Evolutionary conservation across 2,113 vertebrate species (phyloP).

Genomic region (Chaetodon trifascialis): DNA sequence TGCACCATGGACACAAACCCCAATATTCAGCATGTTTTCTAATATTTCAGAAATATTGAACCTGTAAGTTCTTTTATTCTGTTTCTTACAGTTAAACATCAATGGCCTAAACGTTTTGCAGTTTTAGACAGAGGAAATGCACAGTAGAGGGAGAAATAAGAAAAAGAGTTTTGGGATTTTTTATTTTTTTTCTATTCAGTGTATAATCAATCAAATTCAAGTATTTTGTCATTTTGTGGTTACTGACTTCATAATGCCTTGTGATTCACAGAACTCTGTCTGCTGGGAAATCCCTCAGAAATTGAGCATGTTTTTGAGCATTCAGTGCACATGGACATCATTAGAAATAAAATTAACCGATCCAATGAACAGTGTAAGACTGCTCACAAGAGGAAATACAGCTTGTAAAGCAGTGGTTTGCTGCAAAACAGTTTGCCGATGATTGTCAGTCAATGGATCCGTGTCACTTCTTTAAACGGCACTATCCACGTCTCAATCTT

Average conservation of each 20-base stretch:
- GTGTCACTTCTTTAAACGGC: slow-evolving; percentile 38
- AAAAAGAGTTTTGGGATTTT: background rate
- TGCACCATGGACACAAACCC: slow-evolving; percentile 4
- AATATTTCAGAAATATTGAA: slow-evolving; percentile 50
- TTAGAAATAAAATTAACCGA: slow-evolving; percentile 55
- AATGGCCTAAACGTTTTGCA: background rate
- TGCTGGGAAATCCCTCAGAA: slow-evolving; percentile 14
- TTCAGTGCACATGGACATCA: slow-evolving; percentile 37
- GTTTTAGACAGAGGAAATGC: background rate
- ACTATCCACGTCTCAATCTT: slow-evolving; percentile 58
- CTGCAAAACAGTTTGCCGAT: slow-evolving; percentile 32
- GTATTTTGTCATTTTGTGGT: slow-evolving; percentile 9
- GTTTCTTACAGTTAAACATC: background rate
- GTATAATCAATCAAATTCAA: background rate
- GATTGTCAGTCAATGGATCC: slow-evolving; percentile 50
- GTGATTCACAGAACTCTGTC: slow-evolving; percentile 14
- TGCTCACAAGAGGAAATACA: slow-evolving; percentile 40
- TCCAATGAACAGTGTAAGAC: slow-evolving; percentile 47
- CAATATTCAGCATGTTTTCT: slow-evolving; percentile 9
- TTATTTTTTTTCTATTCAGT: background rate
- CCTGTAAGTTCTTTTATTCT: slow-evolving; percentile 14
- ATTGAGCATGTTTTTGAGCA: slow-evolving; percentile 21
- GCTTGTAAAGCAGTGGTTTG: slow-evolving; percentile 23
- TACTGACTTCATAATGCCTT: slow-evolving; percentile 4
- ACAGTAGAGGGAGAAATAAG: background rate